A percentile compares a stretch with the other conserved stretches of the same genome.
Conservation (phyloP, 2,113 vertebrate species). For the Anguilla japonica region DNA sequence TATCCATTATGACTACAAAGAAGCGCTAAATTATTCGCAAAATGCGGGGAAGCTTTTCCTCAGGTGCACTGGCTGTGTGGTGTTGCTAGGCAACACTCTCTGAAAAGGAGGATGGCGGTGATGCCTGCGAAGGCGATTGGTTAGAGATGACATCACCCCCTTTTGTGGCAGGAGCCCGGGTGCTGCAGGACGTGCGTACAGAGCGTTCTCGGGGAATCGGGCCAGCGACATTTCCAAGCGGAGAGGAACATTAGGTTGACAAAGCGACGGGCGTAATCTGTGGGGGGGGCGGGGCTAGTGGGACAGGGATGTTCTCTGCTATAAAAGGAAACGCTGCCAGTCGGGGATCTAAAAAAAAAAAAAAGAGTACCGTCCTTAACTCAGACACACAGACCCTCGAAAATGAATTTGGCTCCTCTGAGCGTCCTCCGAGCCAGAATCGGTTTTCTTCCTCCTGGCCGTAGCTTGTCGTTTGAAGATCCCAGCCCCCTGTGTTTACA, state of each 20-base stretch:
- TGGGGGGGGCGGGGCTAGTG: constrained; percentile 3
- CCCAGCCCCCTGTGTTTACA: not conserved
- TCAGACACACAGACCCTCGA: constrained; percentile 13
- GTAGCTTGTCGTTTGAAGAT: too few species aligned
- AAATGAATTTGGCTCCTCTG: constrained; percentile 13
- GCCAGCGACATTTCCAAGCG: constrained; percentile 47
- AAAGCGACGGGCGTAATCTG: constrained; percentile 2
- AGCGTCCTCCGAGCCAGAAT: constrained; percentile 18
- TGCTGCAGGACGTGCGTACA: constrained; percentile 62
- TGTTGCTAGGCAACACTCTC: constrained; percentile 67
- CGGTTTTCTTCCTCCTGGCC: not conserved
- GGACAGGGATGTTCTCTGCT: constrained; percentile 40
- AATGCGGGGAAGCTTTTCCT: constrained; percentile 51
- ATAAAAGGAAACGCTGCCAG: constrained; percentile 41
- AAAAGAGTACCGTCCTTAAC: constrained; percentile 23
- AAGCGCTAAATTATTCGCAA: constrained; percentile 59
- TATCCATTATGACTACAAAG: constrained; percentile 60
- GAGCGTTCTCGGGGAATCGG: constrained; percentile 57
- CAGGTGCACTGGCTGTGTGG: constrained; percentile 56
- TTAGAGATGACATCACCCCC: constrained; percentile 71
- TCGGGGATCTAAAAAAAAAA: constrained; percentile 45
- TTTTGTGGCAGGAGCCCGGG: constrained; percentile 52
- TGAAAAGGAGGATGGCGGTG: constrained; percentile 61
- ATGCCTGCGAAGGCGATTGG: constrained; percentile 75
- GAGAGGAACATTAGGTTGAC: constrained; percentile 48